Evolutionary conservation across 2,113 vertebrate genomes (phyloP), one percentile per base, ranked within the genome.

Genomic region (Urocitellus parryii): DNA sequence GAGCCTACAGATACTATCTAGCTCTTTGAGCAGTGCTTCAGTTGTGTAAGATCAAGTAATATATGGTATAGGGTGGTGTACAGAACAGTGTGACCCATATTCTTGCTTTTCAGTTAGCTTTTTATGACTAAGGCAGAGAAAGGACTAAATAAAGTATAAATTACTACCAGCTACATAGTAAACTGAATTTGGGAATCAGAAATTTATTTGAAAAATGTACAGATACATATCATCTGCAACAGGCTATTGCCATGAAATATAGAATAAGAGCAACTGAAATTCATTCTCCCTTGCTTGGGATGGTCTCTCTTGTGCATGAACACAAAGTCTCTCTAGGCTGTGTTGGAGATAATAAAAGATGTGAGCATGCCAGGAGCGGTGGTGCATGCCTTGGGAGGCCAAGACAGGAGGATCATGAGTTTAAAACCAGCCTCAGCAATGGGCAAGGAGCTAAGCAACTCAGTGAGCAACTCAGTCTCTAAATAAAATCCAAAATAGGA

Each of bases 131-230:
- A 82, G 53, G 18, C 42, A 88, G 73, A 81, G n/a, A 80, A 74
- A 78, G 39, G 24, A 63, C 78, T 90, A 96, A 84, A 63, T 87
- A 94, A 96, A 85, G 37, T 56, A 45, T 90, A 53, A 92, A 51
- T 86, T 58, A 92, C 56, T 79, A 73, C 8, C 20, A 70, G 34
- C 48, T 65, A 5, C 34, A 51, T 95, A 83, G 76, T n/a, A 94
- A 84, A 74, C 16, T 61, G 67, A 91, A 83, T 93, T 91, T 81
- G n/a, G n/a, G 45, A 82, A 93, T 27, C 51, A 51, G 5, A 87
- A 89, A 88, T 29, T 84, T 63, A 20, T 39, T 63, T 86, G 37
- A 91, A 95, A 86, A 29, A 88, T 63, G 1, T 45, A 13, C 17
- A n/a, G 18, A 27, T 81, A 8, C 42, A 24, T 87, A 67, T 91